phyloP scores from a whole-genome alignment of 2,888 invertebrate species.

The Polietes domitor region DNA sequence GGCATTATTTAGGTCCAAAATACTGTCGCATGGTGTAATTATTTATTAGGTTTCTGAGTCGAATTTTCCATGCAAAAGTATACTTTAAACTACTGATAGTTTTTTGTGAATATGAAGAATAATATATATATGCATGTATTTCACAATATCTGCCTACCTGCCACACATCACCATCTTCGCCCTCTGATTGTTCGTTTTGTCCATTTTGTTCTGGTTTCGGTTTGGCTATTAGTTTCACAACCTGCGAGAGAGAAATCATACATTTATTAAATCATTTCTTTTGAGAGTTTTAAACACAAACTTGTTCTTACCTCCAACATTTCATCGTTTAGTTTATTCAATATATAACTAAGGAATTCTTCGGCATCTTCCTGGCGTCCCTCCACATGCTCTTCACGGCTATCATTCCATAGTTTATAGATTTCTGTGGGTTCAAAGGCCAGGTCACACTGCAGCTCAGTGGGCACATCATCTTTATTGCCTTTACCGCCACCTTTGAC shows the following conservation, averaged over 20 bases:
- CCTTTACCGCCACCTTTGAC: constrained; percentile 81
- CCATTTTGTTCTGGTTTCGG: constrained; percentile 81
- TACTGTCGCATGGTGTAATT: too few relatives aligned
- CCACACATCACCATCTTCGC: constrained; percentile 80
- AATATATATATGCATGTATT: not conserved
- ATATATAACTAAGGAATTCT: constrained; percentile 95
- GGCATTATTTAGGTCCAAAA: too few relatives aligned
- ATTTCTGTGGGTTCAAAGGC: constrained; percentile 95
- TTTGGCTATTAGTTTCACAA: constrained; percentile 84
- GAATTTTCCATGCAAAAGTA: too few relatives aligned
- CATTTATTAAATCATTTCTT: constrained; percentile 5
- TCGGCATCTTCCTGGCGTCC: constrained; percentile 98
- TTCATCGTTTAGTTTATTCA: constrained; percentile 97
- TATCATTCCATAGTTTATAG: constrained; percentile 90
- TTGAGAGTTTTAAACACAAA: too few relatives aligned
- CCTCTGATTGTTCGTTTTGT: constrained; percentile 77
- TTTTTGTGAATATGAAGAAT: too few relatives aligned
- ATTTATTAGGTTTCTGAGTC: too few relatives aligned
- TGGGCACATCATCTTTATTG: constrained; percentile 80
- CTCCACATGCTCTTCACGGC: constrained; percentile 87
- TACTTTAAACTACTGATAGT: too few relatives aligned
- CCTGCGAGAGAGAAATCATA: constrained; percentile 75
- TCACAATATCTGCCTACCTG: constrained; percentile 74
- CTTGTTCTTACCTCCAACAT: constrained; percentile 95
- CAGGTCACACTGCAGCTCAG: constrained; percentile 87